Conservation (phyloP, 2,113 vertebrate species). For the Elephantulus edwardii region DNA sequence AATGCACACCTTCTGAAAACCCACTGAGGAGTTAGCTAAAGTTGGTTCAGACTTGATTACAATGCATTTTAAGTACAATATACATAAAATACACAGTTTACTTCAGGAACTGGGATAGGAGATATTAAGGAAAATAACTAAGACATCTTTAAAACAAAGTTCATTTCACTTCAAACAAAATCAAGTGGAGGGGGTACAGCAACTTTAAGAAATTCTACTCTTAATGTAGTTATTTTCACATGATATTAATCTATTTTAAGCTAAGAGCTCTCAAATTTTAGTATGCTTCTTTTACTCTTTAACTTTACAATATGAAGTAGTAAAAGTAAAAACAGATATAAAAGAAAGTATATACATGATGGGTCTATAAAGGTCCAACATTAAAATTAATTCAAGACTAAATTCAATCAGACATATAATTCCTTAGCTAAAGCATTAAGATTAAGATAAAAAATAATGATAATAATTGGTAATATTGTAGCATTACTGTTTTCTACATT, state of each 20-base stretch:
- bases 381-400: not conserved
- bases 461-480: not conserved
- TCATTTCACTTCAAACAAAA: slow-evolving; percentile 1
- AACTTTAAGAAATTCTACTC: not conserved
- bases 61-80: no score
- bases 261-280: not conserved
- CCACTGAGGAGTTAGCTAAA: no score
- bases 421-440: not conserved
- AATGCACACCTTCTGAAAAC: no score
- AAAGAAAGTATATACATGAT: not conserved
- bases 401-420: not conserved
- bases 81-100: slow-evolving; percentile 13
- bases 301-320: not conserved
- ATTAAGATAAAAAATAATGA: not conserved
- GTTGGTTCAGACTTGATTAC: no score
- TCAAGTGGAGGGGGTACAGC: not conserved
- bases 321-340: not conserved
- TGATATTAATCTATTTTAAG: not conserved
- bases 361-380: not conserved
- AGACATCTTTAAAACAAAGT: slow-evolving; percentile 23
- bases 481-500: not conserved
- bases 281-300: not conserved
- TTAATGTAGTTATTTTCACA: not conserved
- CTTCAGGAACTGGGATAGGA: not conserved
- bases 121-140: not conserved